phyloP scores from a whole-genome alignment of 1,140 invertebrate genomes.

The Spodoptera frugiperda region DNA sequence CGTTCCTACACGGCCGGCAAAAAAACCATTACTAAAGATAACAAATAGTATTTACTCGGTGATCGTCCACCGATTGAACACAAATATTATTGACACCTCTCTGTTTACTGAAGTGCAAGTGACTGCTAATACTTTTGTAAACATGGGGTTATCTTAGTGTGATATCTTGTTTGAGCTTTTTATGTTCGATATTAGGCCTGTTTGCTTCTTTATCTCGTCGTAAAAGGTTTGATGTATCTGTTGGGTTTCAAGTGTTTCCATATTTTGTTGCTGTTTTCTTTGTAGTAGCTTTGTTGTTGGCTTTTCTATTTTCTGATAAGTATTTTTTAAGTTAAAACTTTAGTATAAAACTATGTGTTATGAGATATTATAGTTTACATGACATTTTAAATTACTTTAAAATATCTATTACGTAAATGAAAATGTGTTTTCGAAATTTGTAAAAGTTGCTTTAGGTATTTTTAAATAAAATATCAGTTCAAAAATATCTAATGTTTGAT shows the following conservation, averaged over 20 bases:
- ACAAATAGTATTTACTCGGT: slow-evolving; percentile 34
- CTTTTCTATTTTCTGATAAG: not conserved
- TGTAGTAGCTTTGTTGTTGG: not conserved
- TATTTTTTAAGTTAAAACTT: too few relatives aligned
- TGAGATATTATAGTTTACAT: too few relatives aligned
- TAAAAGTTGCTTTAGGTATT: too few relatives aligned
- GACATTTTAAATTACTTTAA: too few relatives aligned
- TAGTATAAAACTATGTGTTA: too few relatives aligned
- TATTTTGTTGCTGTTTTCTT: not conserved
- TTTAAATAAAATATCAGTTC: too few relatives aligned
- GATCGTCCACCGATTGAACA: slow-evolving; percentile 19
- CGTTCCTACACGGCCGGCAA: slow-evolving; percentile 6
- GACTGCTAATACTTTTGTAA: slow-evolving; percentile 39
- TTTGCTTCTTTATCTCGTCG: slow-evolving; percentile 7
- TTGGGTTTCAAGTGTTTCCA: not conserved
- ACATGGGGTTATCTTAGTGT: slow-evolving; percentile 25
- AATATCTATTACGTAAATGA: too few relatives aligned
- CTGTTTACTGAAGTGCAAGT: slow-evolving; percentile 18
- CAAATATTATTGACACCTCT: slow-evolving; percentile 39
- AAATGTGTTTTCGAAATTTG: too few relatives aligned
- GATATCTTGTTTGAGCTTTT: slow-evolving; percentile 42
- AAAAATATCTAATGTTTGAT: too few relatives aligned
- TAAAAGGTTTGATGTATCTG: not conserved
- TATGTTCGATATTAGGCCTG: slow-evolving; percentile 1
- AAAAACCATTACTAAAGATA: slow-evolving; percentile 46